Evolutionary conservation across 1,140 invertebrate genomes (phyloP).

Genomic region (Philotrypesis tridentata): DNA sequence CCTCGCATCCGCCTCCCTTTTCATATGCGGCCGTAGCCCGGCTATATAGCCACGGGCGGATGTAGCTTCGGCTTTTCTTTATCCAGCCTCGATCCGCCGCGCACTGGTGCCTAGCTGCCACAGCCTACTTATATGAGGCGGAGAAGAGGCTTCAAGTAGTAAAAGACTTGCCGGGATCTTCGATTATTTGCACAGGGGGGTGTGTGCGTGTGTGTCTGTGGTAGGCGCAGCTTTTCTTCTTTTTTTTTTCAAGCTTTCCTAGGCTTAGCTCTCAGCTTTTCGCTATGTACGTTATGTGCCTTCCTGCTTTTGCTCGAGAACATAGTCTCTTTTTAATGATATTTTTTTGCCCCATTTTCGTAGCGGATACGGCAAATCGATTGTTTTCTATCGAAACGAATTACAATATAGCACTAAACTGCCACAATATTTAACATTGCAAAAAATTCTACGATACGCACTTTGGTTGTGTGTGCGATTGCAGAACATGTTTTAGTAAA

Average conservation of each 20-base stretch:
- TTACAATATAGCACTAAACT: too few species aligned
- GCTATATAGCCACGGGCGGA: not conserved
- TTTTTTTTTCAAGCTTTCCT: not conserved
- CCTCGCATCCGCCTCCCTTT: not conserved
- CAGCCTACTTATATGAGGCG: conserved; percentile 1
- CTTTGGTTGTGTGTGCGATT: too few species aligned
- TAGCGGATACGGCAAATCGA: too few species aligned
- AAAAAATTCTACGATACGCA: too few species aligned
- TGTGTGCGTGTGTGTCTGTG: not conserved
- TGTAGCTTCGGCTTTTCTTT: not conserved
- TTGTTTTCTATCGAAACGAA: too few species aligned
- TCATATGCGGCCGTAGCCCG: too few species aligned
- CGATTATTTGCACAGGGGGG: not conserved
- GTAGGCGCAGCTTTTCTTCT: not conserved
- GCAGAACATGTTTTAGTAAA: too few species aligned
- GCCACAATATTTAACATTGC: too few species aligned
- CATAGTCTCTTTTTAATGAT: not conserved
- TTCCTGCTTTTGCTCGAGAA: not conserved
- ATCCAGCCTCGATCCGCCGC: not conserved
- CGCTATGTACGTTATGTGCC: not conserved
- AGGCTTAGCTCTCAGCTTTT: not conserved
- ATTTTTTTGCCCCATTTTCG: too few species aligned
- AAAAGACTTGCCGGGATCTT: conserved; percentile 26
- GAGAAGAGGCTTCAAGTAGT: conserved; percentile 18
- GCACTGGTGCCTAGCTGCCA: too few species aligned